These are phyloP conservation scores for Onychorhynchus coronatus DNA, from an alignment of 2,113 vertebrate genomes.

Conservation along the genomic window DNA sequence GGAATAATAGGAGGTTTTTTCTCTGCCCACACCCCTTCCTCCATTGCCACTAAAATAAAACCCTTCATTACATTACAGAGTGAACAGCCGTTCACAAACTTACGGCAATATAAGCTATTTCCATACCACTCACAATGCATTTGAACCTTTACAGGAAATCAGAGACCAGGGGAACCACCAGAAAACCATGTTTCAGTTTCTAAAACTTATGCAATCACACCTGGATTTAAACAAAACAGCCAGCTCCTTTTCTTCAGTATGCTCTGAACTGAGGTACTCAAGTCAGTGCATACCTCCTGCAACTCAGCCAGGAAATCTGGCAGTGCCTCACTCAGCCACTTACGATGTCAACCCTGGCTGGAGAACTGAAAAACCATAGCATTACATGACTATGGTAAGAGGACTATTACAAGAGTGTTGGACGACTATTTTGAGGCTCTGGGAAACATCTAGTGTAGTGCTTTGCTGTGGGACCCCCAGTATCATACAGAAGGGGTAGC, in stretches of 20 bases:
- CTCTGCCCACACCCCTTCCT: background rate
- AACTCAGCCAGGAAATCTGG: background rate
- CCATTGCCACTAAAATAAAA: background rate
- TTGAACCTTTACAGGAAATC: background rate
- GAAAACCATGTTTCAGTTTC: background rate
- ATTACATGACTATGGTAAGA: background rate
- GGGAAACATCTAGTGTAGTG: background rate
- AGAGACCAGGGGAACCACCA: background rate
- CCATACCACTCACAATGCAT: background rate
- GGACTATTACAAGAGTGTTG: background rate
- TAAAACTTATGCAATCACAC: background rate
- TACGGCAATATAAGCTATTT: background rate
- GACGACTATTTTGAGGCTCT: background rate
- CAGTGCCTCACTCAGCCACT: background rate
- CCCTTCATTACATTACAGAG: background rate
- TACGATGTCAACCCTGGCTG: accelerated
- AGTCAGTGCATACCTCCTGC: background rate
- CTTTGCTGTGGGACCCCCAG: background rate
- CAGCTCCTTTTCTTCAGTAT: background rate
- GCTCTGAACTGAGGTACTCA: background rate
- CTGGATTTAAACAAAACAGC: background rate
- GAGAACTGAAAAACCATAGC: background rate
- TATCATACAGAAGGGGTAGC: background rate
- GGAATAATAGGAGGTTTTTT: constrained; percentile 10
- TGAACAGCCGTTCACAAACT: background rate